Base-by-base conservation (phyloP, 1,140 invertebrate species). In the Trichoplusia ni region DNA sequence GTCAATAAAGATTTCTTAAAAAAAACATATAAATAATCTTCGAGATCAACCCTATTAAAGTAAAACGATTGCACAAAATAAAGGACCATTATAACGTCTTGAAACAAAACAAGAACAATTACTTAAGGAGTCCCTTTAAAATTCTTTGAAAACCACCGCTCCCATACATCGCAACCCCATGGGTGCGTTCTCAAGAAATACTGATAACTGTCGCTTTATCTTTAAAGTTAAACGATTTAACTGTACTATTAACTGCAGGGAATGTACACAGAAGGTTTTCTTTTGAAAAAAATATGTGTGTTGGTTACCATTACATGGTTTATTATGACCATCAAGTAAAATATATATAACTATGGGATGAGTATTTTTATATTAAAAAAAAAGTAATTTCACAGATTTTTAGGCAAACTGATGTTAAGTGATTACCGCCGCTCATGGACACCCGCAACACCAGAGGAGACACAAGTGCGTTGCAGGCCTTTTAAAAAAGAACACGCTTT, bases 221-320 rank as follows among this genome's bases (percentile, higher is more conserved):
- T 60, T 47, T 11, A 60, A 60, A 60, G 11, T 60, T 60, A 60
- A 60, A 60, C 56, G 56, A 60, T 60, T 60, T 60, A 60, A 47
- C 46, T 42, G 40, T 60, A 21, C 40, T 49, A 25, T 37, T n/a
- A n/a, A n/a, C 16, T 31, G 35, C 23, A 31, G 37, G 8, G 9
- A 1, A 29, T 3, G 18, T 11, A 35, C 5, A 21, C 9, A 35
- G 47, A 35, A 51, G 47, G 47, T 11, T 1, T 8, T 18, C 14
- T 18, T 19, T 8, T n/a, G n/a, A n/a, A n/a, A n/a, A n/a, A n/a
- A n/a, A n/a, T n/a, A n/a, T n/a, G n/a, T n/a, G n/a, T n/a, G n/a
- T n/a, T n/a, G n/a, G n/a, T n/a, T n/a, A n/a, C n/a, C n/a, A n/a
- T n/a, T n/a, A n/a, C n/a, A n/a, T n/a, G n/a, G n/a, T n/a, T n/a